These are phyloP conservation scores for Polydesmus complanatus DNA, from an alignment of 2,888 invertebrate genomes.

Conservation along the genomic window DNA sequence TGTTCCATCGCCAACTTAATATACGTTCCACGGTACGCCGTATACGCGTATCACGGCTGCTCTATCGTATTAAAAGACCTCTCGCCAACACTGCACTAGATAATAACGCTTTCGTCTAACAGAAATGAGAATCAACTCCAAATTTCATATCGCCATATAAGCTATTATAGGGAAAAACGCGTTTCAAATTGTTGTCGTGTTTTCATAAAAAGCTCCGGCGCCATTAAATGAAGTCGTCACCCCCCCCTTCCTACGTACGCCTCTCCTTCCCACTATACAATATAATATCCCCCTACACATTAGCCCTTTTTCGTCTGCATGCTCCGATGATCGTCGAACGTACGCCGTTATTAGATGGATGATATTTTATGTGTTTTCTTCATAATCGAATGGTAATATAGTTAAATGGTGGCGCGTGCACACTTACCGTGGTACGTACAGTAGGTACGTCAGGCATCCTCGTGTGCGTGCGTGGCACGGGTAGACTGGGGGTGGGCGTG, in stretches of 20 bases:
- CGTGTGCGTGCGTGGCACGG: too few relatives aligned
- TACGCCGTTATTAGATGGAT: not conserved
- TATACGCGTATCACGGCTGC: not conserved
- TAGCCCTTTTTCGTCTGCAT: not conserved
- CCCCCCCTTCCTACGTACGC: constrained; percentile 3
- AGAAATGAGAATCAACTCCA: not conserved
- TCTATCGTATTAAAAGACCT: not conserved
- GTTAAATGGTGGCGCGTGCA: too few relatives aligned
- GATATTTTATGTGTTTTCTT: not conserved
- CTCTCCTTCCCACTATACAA: not conserved
- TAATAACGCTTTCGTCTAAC: not conserved
- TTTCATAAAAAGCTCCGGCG: not conserved
- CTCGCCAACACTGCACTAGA: not conserved
- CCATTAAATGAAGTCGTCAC: constrained; percentile 11
- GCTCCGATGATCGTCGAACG: not conserved
- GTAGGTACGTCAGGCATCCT: too few relatives aligned
- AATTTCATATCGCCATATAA: not conserved
- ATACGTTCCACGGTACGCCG: not conserved
- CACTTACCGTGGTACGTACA: too few relatives aligned
- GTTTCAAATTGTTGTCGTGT: constrained; percentile 14
- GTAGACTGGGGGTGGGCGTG: too few relatives aligned
- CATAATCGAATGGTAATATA: not conserved
- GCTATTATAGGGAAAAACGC: not conserved
- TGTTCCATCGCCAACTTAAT: not conserved
- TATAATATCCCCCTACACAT: not conserved